Base-by-base conservation (phyloP, 2,113 vertebrate genomes). In the Phyllopteryx taeniolatus region DNA sequence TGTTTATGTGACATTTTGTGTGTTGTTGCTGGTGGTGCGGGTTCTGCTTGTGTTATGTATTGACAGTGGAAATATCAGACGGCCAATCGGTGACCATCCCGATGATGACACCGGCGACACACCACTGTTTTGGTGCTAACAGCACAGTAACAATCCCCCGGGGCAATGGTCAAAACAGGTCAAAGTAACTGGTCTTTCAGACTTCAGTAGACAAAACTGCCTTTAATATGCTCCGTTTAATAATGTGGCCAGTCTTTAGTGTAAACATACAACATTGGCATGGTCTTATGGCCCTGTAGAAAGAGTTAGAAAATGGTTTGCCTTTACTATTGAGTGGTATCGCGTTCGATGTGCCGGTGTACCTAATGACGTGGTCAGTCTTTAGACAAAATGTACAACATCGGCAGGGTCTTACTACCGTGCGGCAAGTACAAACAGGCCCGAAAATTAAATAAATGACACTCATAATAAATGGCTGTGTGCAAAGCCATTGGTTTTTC, bases 61-160 rank as follows among this genome's bases (percentile, higher is more conserved):
- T 79, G 73, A 72, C 63, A 84, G 67, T 80, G 66, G 81, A 85
- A 89, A 85, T 75, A 83, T 77, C 68, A 71, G 70, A 47, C 76
- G 56, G 65, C 47, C 72, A 81, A 80, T 85, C 78, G 59, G 67
- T 67, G 73, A 76, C 39, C 27, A 12, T 31, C 20, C 42, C 20
- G 17, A 66, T 80, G 84, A 81, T 81, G 86, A 85, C 71, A 67
- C 60, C 74, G 53, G 53, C 70, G 68, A 51, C 76, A 68, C 35
- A 11, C 54, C 31, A 8, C 13, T 87, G 79, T 89, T 87, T 82
- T 84, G 71, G 73, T 82, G 70, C 75, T 59, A 76, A 83, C 75
- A 79, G 39, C 9, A 64, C 11, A 62, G 1, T 20, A 62, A 47
- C 31, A 68, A n/a, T 2, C 53, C 8, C 53, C 20, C 53, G 10